phyloP scores from a whole-genome alignment of 2,888 invertebrate species.

The Neoaliturus tenellus region DNA sequence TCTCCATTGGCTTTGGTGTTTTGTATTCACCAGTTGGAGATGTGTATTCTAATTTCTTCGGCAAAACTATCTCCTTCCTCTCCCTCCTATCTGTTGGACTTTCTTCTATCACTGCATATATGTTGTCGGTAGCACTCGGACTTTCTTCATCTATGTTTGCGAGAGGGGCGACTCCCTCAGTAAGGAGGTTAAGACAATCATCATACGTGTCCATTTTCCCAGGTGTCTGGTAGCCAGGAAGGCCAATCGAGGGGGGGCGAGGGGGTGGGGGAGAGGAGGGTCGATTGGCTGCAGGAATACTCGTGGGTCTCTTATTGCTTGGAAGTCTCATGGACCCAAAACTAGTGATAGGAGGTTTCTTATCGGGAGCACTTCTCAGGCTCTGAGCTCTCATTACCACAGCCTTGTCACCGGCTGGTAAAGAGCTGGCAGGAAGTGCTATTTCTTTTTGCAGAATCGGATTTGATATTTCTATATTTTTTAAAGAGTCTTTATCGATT shows the following conservation, averaged over 20 bases:
- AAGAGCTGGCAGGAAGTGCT: constrained; percentile 78
- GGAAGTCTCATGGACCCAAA: constrained; percentile 90
- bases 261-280: constrained; percentile 71
- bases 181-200: constrained; percentile 83
- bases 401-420: constrained; percentile 74
- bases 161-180: constrained; percentile 74
- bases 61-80: constrained; percentile 68
- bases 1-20: constrained; percentile 72
- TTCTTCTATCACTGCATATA: constrained; percentile 92
- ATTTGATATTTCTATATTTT: constrained; percentile 88
- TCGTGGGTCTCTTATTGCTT: constrained; percentile 82
- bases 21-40: constrained; percentile 74
- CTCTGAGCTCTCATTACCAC: constrained; percentile 88
- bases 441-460: constrained; percentile 86
- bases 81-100: constrained; percentile 74
- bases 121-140: constrained; percentile 81
- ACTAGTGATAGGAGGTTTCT: constrained; percentile 81
- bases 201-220: constrained; percentile 77
- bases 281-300: constrained; percentile 84
- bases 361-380: constrained; percentile 77
- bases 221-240: constrained; percentile 78
- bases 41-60: constrained; percentile 71
- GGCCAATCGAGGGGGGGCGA: constrained; percentile 70
- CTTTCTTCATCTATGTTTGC: constrained; percentile 78
- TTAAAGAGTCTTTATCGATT: constrained; percentile 82